These are phyloP conservation scores for Stenurella melanura DNA, from an alignment of 2,888 invertebrate species.

Conservation along the genomic window DNA sequence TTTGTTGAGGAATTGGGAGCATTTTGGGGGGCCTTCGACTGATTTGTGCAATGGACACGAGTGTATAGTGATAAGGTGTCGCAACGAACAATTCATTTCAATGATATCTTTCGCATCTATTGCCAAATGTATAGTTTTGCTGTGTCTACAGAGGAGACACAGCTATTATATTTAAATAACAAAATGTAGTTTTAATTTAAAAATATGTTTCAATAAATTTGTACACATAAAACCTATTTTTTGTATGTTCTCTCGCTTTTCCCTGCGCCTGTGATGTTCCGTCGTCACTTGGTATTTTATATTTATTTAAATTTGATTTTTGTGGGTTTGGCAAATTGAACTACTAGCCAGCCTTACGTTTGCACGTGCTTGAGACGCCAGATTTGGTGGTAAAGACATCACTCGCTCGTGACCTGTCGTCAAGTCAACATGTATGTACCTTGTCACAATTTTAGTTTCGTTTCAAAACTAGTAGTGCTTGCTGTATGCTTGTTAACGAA, in stretches of 20 bases:
- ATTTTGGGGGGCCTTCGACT: slow-evolving; percentile 60
- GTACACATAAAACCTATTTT: slow-evolving; percentile 60
- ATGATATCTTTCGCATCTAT: slow-evolving; percentile 59
- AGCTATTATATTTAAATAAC: slow-evolving; percentile 62
- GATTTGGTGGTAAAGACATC: too few relatives aligned
- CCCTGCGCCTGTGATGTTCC: too few relatives aligned
- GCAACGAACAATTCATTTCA: slow-evolving; percentile 64
- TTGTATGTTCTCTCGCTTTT: slow-evolving; percentile 5
- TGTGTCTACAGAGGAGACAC: slow-evolving; percentile 55
- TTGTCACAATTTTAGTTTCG: too few relatives aligned
- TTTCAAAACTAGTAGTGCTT: too few relatives aligned
- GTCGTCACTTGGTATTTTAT: too few relatives aligned
- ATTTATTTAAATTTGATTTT: too few relatives aligned
- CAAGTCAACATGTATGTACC: too few relatives aligned
- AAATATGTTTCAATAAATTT: slow-evolving; percentile 68
- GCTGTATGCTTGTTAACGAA: too few relatives aligned
- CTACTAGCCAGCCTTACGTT: too few relatives aligned
- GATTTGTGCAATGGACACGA: slow-evolving; percentile 66
- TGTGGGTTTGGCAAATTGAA: too few relatives aligned
- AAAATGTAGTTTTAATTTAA: slow-evolving; percentile 65
- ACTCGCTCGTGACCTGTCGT: too few relatives aligned
- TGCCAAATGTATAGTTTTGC: slow-evolving; percentile 67
- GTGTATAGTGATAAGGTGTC: slow-evolving; percentile 61
- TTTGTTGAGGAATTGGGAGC: slow-evolving; percentile 27
- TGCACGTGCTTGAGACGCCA: too few relatives aligned